Conservation (phyloP, 2,888 invertebrate genomes). For the Euzetes globulus region DNA sequence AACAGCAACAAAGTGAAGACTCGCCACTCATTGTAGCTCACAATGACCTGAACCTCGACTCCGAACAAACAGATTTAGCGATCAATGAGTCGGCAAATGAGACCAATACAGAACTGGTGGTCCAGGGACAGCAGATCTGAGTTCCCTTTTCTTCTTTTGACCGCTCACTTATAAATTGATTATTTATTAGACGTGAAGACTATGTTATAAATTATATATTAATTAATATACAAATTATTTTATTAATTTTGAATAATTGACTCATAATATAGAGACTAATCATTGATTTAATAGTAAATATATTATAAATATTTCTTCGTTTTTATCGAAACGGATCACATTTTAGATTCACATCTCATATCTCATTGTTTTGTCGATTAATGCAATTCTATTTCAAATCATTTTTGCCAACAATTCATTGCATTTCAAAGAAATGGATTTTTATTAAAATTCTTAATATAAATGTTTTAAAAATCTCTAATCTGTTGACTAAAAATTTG, state of each 20-base stretch:
- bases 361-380: slow-evolving; percentile 5
- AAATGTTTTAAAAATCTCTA: neutral
- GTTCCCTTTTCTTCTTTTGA: neutral
- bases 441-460: slow-evolving; percentile 5
- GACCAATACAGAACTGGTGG: slow-evolving; percentile 1
- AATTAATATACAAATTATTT: neutral
- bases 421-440: neutral
- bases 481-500: neutral
- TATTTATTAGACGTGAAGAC: neutral
- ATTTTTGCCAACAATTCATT: slow-evolving; percentile 6
- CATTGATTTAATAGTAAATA: neutral
- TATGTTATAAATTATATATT: neutral
- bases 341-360: neutral
- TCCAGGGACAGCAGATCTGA: slow-evolving; percentile 12
- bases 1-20: slow-evolving; percentile 24
- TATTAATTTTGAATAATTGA: no score
- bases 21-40: neutral
- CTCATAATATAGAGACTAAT: neutral
- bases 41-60: slow-evolving; percentile 11
- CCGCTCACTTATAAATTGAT: neutral
- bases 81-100: slow-evolving; percentile 16
- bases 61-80: slow-evolving; percentile 14
- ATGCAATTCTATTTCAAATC: neutral
- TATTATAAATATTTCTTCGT: slow-evolving; percentile 15
- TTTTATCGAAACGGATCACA: neutral